phyloP scores from a whole-genome alignment of 1,140 invertebrate species.

The Drosophila lini region DNA sequence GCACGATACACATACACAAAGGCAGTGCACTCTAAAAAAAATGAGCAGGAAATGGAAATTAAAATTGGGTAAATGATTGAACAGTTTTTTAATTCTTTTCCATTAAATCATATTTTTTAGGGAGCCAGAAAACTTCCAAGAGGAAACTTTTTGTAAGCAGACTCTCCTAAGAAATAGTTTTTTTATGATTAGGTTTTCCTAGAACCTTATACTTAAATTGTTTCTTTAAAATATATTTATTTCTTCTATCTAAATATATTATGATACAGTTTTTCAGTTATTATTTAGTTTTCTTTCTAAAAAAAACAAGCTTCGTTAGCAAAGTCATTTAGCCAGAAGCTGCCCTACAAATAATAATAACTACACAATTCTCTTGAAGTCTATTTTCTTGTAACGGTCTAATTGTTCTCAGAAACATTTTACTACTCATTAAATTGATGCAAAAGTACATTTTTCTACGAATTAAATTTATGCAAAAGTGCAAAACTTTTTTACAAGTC shows the following conservation, averaged over 20 bases:
- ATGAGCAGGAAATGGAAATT: neutral
- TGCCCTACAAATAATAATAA: no score
- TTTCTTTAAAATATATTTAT: no score
- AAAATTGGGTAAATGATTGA: neutral
- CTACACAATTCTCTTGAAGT: neutral
- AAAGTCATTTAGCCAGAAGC: neutral
- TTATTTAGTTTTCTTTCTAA: neutral
- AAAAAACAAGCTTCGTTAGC: no score
- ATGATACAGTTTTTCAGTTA: neutral
- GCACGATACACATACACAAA: slow-evolving; percentile 12
- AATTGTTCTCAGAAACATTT: neutral
- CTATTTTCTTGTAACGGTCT: no score
- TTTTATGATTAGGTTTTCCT: no score
- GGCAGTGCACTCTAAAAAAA: slow-evolving; percentile 17
- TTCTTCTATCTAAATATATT: neutral
- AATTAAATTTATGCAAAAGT: neutral
- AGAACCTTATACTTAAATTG: no score
- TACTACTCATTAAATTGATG: no score
- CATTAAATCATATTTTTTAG: neutral
- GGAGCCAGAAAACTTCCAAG: neutral
- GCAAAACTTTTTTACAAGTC: no score
- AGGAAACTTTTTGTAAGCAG: neutral
- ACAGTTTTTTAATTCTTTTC: no score
- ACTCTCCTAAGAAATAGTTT: no score
- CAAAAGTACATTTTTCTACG: neutral